Evolutionary conservation across 2,797 vertebrate species (phyloP), one percentile per base, ranked within the genome.

Genomic region (Siniperca undulata): DNA sequence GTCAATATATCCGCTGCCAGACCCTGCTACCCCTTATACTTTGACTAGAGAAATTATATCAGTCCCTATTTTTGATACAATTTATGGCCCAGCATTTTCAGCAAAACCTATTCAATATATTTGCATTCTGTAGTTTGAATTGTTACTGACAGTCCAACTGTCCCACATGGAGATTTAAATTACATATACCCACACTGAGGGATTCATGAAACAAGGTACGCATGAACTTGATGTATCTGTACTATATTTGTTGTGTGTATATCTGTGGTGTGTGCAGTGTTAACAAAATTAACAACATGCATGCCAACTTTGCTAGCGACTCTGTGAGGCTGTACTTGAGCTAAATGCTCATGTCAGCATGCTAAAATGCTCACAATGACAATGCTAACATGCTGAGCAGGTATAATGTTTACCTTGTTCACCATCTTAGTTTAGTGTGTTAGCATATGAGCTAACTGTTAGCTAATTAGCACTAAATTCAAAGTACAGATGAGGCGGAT

Each of bases 1-100:
- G 66, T 80, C 76, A 62, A 27, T 64, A 50, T 40, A 55, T 80
- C n/a, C 27, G 2, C 74, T 2, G 60, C 10, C 38, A 70, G 38
- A 78, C 44, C 8, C 12, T 3, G n/a, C 7, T 40, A 67, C 9
- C 2, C 53, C 1, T 36, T 20, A 34, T 2, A 44, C 19, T 60
- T 44, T 50, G 8, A 76, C 44, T 2, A 48, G 4, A 68, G 13
- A 36, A 50, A 52, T 19, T 3, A 20, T 7, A 27, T 46, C 2
- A 46, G 19, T 62, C 12, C 2, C 42, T 48, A 6, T 27, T 27
- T 64, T 62, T 24, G 6, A 30, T 56, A 11, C 1, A 53, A 2
- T 30, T 30, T 1, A 44, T 2, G 7, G 1, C 1, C 0, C 2
- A 5, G 14, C 0, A 7, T 14, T 74, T 64, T 10, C 11, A 55